Evolutionary conservation across 2,888 invertebrate genomes (phyloP), one percentile per base, ranked within the genome.

Genomic region (Heteromurus nitidus): DNA sequence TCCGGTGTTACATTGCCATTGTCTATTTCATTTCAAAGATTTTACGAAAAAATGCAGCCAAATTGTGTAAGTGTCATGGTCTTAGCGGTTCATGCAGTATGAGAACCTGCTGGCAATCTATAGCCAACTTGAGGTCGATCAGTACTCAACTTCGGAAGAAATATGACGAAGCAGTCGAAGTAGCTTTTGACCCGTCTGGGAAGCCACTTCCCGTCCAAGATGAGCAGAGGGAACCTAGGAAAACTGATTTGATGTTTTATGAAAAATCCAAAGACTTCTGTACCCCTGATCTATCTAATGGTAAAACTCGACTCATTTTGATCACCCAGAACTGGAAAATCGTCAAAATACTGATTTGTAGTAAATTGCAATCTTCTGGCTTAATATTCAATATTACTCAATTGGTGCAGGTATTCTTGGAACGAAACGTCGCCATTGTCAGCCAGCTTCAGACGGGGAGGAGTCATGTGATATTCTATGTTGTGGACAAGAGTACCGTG

Each of bases 231-330:
- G 93, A 94, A 69, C 96, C 96, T 1, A 93, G 93, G 81, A 93
- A 93, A 88, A 91, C 92, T 84, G 96, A 96, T 90, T 91, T 97
- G 86, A 95, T 97, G 75, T 97, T 96, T 90, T 94, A 96, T n/a
- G 96, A 97, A 88, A 94, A 95, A 88, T 96, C 97, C 18, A 95
- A 95, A 1, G 94, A 95, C 88, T 97, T 95, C 90, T 97, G 97
- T 89, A 90, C 91, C 80, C 91, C 93, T 9, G 82, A 87, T 74
- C 58, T 11, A 2, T 58, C 83, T 3, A 69, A 80, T 82, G 87
- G 87, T 87, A 65, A 22, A 28, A 22, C 7, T 13, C 13, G 36
- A 36, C n/a, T n/a, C n/a, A n/a, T n/a, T n/a, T n/a, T n/a, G n/a
- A n/a, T n/a, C n/a, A n/a, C n/a, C n/a, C n/a, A n/a, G n/a, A n/a